Evolutionary conservation across 2,113 vertebrate species (phyloP), one percentile per base, ranked within the genome.

Genomic region (Paradisaea rubra): DNA sequence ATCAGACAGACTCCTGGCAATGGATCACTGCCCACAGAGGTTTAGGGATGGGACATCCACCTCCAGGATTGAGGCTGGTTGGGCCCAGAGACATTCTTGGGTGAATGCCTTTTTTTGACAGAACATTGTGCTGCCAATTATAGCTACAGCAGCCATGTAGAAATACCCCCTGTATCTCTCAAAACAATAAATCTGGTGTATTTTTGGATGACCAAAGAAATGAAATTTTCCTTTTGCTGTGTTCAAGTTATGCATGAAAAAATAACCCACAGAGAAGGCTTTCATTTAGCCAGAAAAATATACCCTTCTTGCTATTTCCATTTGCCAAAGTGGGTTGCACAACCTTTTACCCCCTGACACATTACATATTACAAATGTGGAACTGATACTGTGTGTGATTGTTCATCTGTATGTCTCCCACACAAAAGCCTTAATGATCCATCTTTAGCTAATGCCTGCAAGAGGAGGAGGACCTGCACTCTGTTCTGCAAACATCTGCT

Each of bases 1-100:
- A 90, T 95, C 74, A 97, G 95, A 71, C 88, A 96, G 72, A 86
- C 95, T 42, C 95, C 94, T 60, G 97, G 97, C 20, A 96, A 98
- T 2, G 98, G 97, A 53, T 97, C 98, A 27, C 96, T 97, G n/a
- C 98, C 98, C 13, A 98, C 99, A 33, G 98, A 98, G 20, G 98
- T 99, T 31, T 99, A 98, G 98, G 37, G 39, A 13, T 49, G 60
- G 50, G 50, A 61, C 49, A 39, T 45, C 11, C 50, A 41, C 65
- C 65, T 70, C 44, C 2, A 6, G 77, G 86, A 80, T 6, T 70
- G 87, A 74, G 70, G 47, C 65, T 88, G 72, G 17, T 66, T 57
- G 68, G 72, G 17, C 31, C 44, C 71, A 86, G 30, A 82, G 69
- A 84, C 20, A 10, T 66, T 72, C 47, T 82, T 59, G 68, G 28